A percentile compares a stretch with the other conserved stretches of the same genome.
These are phyloP conservation scores for Drosophila leontia DNA, from an alignment of 1,140 invertebrate genomes.

Conservation along the genomic window DNA sequence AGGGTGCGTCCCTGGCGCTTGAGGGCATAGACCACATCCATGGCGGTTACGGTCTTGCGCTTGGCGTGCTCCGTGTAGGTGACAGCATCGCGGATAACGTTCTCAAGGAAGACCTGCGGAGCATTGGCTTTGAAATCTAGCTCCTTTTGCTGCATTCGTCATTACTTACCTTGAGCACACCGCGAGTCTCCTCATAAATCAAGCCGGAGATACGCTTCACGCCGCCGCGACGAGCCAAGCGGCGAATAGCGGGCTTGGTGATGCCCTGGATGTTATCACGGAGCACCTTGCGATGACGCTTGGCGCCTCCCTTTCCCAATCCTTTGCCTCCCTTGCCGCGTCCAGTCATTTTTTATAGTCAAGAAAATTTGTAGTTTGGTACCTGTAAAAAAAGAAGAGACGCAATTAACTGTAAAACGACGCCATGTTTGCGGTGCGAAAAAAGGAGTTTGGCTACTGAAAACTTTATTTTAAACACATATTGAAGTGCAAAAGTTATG, in stretches of 20 bases:
- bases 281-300: constrained; percentile 89
- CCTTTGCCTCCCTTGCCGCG: constrained; percentile 90
- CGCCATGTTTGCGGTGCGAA: constrained; percentile 43
- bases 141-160: constrained; percentile 70
- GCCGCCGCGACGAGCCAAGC: constrained; percentile 90
- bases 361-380: constrained; percentile 12
- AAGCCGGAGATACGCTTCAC: constrained; percentile 92
- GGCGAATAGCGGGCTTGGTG: constrained; percentile 85
- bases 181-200: constrained; percentile 90
- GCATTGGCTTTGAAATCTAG: constrained; percentile 13
- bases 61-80: constrained; percentile 94
- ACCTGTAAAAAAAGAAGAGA: constrained; percentile 26
- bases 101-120: constrained; percentile 91
- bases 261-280: constrained; percentile 92
- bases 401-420: constrained; percentile 39
- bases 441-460: neutral
- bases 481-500: neutral
- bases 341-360: constrained; percentile 86
- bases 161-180: constrained; percentile 90
- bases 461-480: neutral
- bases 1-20: constrained; percentile 92
- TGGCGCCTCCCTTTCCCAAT: constrained; percentile 89
- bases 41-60: constrained; percentile 93
- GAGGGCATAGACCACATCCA: constrained; percentile 94
- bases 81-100: constrained; percentile 92